Conservation (phyloP, 2,888 invertebrate species). For the Corythucha ciliata region DNA sequence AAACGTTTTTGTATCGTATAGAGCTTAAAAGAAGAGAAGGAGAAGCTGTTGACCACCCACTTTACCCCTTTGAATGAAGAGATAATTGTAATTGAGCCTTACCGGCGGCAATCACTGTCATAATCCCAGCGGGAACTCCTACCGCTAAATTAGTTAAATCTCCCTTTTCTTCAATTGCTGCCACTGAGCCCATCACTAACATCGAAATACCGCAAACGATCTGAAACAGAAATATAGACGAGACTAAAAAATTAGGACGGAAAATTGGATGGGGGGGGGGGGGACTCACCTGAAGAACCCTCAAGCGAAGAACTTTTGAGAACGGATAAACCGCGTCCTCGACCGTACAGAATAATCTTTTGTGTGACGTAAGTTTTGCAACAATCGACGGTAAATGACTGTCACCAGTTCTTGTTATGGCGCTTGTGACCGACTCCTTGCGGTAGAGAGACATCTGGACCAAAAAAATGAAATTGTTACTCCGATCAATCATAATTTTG, state of each 20-base stretch:
- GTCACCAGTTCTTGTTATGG: slow-evolving; percentile 31
- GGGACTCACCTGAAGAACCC: slow-evolving; percentile 38
- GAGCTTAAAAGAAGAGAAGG: background rate
- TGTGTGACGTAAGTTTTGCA: slow-evolving; percentile 30
- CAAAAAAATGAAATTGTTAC: too few species aligned
- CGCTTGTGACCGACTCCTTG: slow-evolving; percentile 33
- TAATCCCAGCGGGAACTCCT: slow-evolving; percentile 49
- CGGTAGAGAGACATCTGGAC: slow-evolving; percentile 28
- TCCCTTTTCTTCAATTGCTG: slow-evolving; percentile 48
- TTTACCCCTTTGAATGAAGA: background rate
- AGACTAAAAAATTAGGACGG: background rate
- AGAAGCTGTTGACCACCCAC: too few species aligned
- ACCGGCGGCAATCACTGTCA: slow-evolving; percentile 48
- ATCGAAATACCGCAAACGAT: slow-evolving; percentile 52
- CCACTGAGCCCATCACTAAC: slow-evolving; percentile 50
- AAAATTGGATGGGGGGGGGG: too few species aligned
- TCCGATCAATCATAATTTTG: too few species aligned
- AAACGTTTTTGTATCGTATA: background rate
- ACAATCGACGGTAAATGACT: slow-evolving; percentile 33
- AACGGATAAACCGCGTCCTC: slow-evolving; percentile 41
- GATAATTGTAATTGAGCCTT: slow-evolving; percentile 9
- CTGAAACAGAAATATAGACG: slow-evolving; percentile 39
- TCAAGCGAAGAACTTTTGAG: slow-evolving; percentile 38
- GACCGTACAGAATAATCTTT: too few species aligned
- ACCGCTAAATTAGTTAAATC: slow-evolving; percentile 46